phyloP scores from a whole-genome alignment of 1,140 invertebrate genomes.

The Drosophila neocordata region DNA sequence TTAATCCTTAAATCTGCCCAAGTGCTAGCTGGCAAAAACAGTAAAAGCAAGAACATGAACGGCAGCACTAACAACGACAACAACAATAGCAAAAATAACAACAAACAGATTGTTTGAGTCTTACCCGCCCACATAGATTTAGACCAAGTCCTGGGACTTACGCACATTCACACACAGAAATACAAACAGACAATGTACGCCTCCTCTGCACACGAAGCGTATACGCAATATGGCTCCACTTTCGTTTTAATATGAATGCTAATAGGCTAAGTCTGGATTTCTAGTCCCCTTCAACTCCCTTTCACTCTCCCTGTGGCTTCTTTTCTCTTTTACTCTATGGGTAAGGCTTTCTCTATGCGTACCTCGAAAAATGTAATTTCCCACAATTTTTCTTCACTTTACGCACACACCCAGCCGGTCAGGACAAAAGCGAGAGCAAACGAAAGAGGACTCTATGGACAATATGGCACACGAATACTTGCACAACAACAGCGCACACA shows the following conservation, averaged over 20 bases:
- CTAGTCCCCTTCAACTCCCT: slow-evolving; percentile 32
- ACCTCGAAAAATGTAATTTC: slow-evolving; percentile 69
- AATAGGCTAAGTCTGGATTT: slow-evolving; percentile 81
- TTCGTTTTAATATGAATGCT: slow-evolving; percentile 82
- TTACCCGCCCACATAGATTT: slow-evolving; percentile 36
- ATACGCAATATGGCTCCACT: slow-evolving; percentile 81
- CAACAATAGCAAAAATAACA: slow-evolving; percentile 36
- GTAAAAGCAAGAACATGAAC: slow-evolving; percentile 10
- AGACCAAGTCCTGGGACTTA: slow-evolving; percentile 25
- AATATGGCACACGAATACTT: slow-evolving; percentile 47
- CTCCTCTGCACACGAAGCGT: slow-evolving; percentile 51
- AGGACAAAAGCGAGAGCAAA: slow-evolving; percentile 54
- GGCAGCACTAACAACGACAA: slow-evolving; percentile 11
- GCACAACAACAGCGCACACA: slow-evolving; percentile 8
- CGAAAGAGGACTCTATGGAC: slow-evolving; percentile 56
- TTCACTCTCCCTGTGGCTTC: neutral
- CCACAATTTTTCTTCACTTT: slow-evolving; percentile 80
- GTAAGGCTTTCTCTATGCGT: slow-evolving; percentile 3
- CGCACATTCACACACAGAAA: slow-evolving; percentile 42
- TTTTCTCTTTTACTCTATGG: slow-evolving; percentile 1
- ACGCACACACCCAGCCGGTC: slow-evolving; percentile 46
- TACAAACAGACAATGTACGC: slow-evolving; percentile 8
- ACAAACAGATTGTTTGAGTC: slow-evolving; percentile 62
- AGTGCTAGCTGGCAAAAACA: slow-evolving; percentile 50
- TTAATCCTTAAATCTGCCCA: slow-evolving; percentile 80